Conservation (phyloP, 1,140 invertebrate genomes). For the Drosophila hydei region DNA sequence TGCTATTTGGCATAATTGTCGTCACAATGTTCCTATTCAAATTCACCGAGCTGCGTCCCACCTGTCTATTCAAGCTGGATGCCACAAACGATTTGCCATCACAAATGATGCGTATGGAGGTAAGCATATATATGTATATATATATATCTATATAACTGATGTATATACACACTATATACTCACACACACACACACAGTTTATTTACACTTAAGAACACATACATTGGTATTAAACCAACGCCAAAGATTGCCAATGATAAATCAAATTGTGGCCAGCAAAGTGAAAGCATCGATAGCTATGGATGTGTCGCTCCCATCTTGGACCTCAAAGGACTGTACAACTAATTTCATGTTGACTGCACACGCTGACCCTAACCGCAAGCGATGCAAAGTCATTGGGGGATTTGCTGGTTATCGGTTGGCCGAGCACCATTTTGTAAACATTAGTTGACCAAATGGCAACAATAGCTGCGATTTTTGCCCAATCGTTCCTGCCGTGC, state of each 20-base stretch:
- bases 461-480: conserved; percentile 9
- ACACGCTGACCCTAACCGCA: conserved; percentile 50
- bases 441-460: conserved; percentile 56
- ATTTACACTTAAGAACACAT: conserved; percentile 40
- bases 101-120: conserved; percentile 78
- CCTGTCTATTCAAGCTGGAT: conserved; percentile 79
- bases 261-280: conserved; percentile 45
- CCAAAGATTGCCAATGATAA: conserved; percentile 46
- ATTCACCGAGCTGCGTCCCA: conserved; percentile 82
- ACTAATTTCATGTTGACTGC: conserved; percentile 77
- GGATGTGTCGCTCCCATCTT: neutral
- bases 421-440: conserved; percentile 76
- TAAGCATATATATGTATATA: conserved; percentile 49
- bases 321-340: conserved; percentile 44
- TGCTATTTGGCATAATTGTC: conserved; percentile 76
- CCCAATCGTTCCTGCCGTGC: conserved; percentile 1
- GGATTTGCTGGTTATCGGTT: conserved; percentile 72
- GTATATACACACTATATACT: neutral
- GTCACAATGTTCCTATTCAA: conserved; percentile 83
- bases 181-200: conserved; percentile 11
- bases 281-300: neutral
- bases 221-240: conserved; percentile 8
- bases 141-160: conserved; percentile 2
- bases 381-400: conserved; percentile 70
- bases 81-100: conserved; percentile 59